Evolutionary conservation across 1,140 invertebrate genomes (phyloP).

Genomic region (Hylaeus volcanicus): DNA sequence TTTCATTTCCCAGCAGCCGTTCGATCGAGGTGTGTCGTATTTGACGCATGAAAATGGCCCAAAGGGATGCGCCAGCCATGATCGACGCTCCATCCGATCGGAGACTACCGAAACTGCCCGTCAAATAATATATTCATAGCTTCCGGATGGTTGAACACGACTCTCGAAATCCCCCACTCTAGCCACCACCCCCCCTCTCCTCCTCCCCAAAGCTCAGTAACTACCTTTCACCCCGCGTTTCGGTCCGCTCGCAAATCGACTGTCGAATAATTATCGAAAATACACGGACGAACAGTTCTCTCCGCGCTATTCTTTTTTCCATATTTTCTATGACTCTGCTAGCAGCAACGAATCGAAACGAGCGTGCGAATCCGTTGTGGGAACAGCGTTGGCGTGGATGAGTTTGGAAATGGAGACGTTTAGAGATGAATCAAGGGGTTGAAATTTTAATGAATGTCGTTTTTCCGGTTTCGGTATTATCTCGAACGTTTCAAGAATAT

Average conservation of each 20-base stretch:
- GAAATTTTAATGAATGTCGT: too few species aligned
- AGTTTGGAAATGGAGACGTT: too few species aligned
- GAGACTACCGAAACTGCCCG: constrained; percentile 70
- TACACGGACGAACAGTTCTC: constrained; percentile 54
- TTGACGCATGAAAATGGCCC: constrained; percentile 75
- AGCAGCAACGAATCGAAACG: too few species aligned
- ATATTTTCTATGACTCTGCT: not conserved
- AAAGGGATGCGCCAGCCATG: constrained; percentile 70
- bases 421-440: too few species aligned
- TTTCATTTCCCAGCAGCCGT: constrained; percentile 32
- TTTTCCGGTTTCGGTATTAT: too few species aligned
- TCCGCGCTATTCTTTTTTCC: not conserved
- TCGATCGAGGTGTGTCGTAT: constrained; percentile 73
- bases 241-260: constrained; percentile 55
- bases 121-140: constrained; percentile 73
- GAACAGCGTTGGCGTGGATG: too few species aligned
- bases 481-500: too few species aligned
- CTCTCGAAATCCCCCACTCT: constrained; percentile 67
- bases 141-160: constrained; percentile 77
- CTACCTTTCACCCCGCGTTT: constrained; percentile 26
- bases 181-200: not conserved
- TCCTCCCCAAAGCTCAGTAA: not conserved
- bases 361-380: too few species aligned
- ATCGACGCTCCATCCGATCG: constrained; percentile 69
- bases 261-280: constrained; percentile 66